Evolutionary conservation across 2,888 invertebrate species (phyloP), one percentile per base, ranked within the genome.

Genomic region (Aplocera efformata): DNA sequence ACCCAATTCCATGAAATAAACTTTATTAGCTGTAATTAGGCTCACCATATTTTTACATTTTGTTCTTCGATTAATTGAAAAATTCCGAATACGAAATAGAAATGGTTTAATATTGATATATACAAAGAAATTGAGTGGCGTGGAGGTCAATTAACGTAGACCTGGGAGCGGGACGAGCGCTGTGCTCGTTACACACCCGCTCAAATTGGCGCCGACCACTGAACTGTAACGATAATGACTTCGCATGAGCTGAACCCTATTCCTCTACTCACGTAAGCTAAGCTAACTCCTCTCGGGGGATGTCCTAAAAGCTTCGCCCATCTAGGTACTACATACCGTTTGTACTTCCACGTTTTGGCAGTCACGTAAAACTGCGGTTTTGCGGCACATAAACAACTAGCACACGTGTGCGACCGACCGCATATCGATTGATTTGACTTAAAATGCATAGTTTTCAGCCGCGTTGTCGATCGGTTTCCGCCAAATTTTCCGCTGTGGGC

Each of bases 341-440:
- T 70, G 52, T 61, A 61, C 67, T 70, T 70, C 58, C 69, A 71
- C 69, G 75, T 79, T 51, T 85, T 86, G 85, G 85, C 81, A 82
- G 71, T 73, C 70, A 72, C 72, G 70, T 83, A 79, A 77, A 78
- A 82, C 75, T 61, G 82, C 63, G 84, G 88, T 77, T 80, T 79
- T 83, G 84, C 62, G 83, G 82, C 62, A 65, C 84, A 86, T 86
- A 85, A 86, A 86, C 85, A 82, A 84, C 71, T 67, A 72, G 68
- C 80, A 74, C 80, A 74, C 75, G 77, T 79, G 79, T 67, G 74
- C 68, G 64, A 63, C 72, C 65, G 64, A 77, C 80, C 82, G 71
- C 82, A 60, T 72, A 81, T 81, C 81, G 81, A 86, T 85, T 82
- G 78, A 81, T 79, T 73, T 72, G 68, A 80, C 78, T 85, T 79